phyloP scores from a whole-genome alignment of 1,140 invertebrate species.

The Tigriopus japonicus region DNA sequence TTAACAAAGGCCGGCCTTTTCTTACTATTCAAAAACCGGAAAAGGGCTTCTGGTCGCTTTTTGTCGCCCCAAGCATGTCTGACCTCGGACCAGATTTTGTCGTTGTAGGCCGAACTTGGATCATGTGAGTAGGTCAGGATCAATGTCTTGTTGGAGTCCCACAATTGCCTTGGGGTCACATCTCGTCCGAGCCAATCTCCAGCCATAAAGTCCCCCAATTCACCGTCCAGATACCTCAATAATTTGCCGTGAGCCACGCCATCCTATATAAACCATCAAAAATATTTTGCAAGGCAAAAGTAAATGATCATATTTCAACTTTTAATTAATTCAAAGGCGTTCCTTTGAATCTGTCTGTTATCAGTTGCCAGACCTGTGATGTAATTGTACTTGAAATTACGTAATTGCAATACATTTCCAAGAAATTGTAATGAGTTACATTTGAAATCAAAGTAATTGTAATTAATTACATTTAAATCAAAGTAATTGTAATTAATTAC shows the following conservation, averaged over 20 bases:
- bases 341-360: too few relatives aligned
- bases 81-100: conserved; percentile 17
- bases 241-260: conserved; percentile 28
- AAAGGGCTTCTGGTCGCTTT: conserved; percentile 16
- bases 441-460: too few relatives aligned
- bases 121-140: conserved; percentile 17
- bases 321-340: too few relatives aligned
- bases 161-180: conserved; percentile 38
- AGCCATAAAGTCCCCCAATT: conserved; percentile 37
- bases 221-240: conserved; percentile 35
- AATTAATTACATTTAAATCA: too few relatives aligned
- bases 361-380: too few relatives aligned
- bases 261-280: not conserved
- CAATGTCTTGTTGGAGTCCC: conserved; percentile 22
- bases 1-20: not conserved
- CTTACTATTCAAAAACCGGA: conserved; percentile 17
- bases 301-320: too few relatives aligned
- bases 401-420: too few relatives aligned
- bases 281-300: too few relatives aligned
- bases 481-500: too few relatives aligned
- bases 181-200: conserved; percentile 21
- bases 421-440: too few relatives aligned
- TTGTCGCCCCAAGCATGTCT: conserved; percentile 20
- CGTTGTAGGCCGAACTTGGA: conserved; percentile 10
- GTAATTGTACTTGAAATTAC: too few relatives aligned